Evolutionary conservation across 2,797 vertebrate species (phyloP), one percentile per base, ranked within the genome.

Genomic region (Mus caroli): DNA sequence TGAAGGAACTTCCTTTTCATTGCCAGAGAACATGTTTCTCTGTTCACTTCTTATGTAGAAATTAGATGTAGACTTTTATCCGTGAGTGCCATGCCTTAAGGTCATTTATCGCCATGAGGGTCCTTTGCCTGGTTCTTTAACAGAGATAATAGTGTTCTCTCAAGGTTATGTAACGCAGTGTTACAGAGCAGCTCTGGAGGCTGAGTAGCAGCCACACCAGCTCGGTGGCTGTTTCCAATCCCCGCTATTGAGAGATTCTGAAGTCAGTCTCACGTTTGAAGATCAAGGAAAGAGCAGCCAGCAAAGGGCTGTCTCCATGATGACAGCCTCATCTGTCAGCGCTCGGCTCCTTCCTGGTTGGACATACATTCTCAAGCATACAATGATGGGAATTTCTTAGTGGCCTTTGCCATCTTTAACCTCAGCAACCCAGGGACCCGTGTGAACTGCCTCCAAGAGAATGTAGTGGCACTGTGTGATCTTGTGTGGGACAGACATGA

Each of bases 381-480:
- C 14, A 37, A 64, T 46, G 75, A 69, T 58, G 26, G 67, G 91
- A 83, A 95, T 56, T 54, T 76, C 91, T 58, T 19, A 22, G 73
- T 24, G 8, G 6, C 60, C 77, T 94, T 62, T 77, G 34, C 75
- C 71, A 84, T 71, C 71, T 94, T 58, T n/a, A 34, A 56, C 58
- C 79, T 86, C 87, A 43, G 87, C 17, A 67, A 24, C 56, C 46
- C 75, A 26, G 71, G 64, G 31, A 78, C 22, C 76, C 62, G 3
- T 4, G 12, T 80, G 92, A 88, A 95, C 76, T 88, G 88, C 75
- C 78, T 88, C 77, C 34, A 54, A 56, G 94, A 92, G 97, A 96
- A 95, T 84, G 76, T 69, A 50, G 80, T 0, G 0, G 58, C 56
- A 90, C 84, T 17, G 58, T 88, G 94, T 82, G 11, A 58, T 26